Percentiles rank a stretch among this genome's conserved stretches.
These are phyloP conservation scores for Acrossocheilus fasciatus DNA, from an alignment of 2,797 vertebrate genomes.

Conservation along the genomic window DNA sequence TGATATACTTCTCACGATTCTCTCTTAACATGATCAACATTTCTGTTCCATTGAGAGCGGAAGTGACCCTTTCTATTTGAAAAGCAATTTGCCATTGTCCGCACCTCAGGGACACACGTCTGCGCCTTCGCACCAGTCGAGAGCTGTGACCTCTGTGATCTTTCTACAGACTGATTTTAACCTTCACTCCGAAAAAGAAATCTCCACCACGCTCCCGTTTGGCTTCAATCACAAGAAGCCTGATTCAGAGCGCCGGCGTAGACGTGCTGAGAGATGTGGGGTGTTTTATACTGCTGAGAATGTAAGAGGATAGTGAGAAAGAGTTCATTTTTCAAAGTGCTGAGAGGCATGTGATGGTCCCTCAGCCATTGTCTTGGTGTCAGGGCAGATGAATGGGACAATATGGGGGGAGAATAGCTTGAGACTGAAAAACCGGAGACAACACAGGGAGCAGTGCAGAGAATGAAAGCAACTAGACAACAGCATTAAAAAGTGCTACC, in stretches of 20 bases:
- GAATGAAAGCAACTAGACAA: slow-evolving; percentile 49
- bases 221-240: slow-evolving; percentile 25
- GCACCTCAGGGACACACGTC: slow-evolving; percentile 40
- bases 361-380: slow-evolving; percentile 64
- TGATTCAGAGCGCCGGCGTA: neutral
- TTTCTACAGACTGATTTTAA: slow-evolving; percentile 47
- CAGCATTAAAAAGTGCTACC: slow-evolving; percentile 36
- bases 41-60: slow-evolving; percentile 28
- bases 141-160: slow-evolving; percentile 33
- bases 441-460: slow-evolving; percentile 36
- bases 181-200: slow-evolving; percentile 38
- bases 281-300: slow-evolving; percentile 49
- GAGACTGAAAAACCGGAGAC: slow-evolving; percentile 50
- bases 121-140: slow-evolving; percentile 16
- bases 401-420: slow-evolving; percentile 59
- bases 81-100: slow-evolving; percentile 39
- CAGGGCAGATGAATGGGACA: slow-evolving; percentile 66
- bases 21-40: slow-evolving; percentile 34
- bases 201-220: slow-evolving; percentile 22
- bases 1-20: neutral
- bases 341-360: slow-evolving; percentile 60
- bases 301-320: slow-evolving; percentile 47
- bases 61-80: slow-evolving; percentile 35
- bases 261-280: slow-evolving; percentile 34
- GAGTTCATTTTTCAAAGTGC: slow-evolving; percentile 61